Percentiles rank a stretch among this genome's conserved stretches.
phyloP scores from a whole-genome alignment of 2,888 invertebrate genomes.

The Marronus borbonicus region DNA sequence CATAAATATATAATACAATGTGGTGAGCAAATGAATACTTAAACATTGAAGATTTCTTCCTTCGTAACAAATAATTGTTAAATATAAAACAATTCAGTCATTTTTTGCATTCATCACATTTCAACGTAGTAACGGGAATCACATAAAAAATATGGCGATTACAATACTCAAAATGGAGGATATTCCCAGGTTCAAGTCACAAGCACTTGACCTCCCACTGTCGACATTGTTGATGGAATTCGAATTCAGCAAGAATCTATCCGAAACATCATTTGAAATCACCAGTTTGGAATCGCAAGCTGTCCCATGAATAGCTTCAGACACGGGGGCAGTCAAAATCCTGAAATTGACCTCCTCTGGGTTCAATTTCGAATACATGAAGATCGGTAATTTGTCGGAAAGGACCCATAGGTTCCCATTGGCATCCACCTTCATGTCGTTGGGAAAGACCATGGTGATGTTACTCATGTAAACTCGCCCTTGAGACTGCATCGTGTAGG shows the following conservation, averaged over 20 bases:
- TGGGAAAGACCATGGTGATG: constrained; percentile 82
- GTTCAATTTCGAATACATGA: constrained; percentile 79
- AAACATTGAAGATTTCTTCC: too few relatives aligned
- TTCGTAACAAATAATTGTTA: too few relatives aligned
- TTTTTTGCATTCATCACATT: too few relatives aligned
- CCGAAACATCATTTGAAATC: constrained; percentile 55
- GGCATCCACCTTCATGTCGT: constrained; percentile 83
- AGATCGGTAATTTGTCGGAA: constrained; percentile 81
- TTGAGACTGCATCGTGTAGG: constrained; percentile 80
- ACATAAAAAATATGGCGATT: constrained; percentile 1
- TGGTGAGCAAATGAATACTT: too few relatives aligned
- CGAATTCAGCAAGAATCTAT: constrained; percentile 35
- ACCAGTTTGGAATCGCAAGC: constrained; percentile 77
- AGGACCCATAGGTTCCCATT: constrained; percentile 82
- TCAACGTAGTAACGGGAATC: background rate
- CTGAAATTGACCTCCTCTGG: constrained; percentile 80
- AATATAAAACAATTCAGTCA: too few relatives aligned
- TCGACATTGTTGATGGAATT: background rate
- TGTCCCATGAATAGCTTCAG: constrained; percentile 81
- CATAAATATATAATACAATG: too few relatives aligned
- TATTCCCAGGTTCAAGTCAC: too few relatives aligned
- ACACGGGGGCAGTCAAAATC: constrained; percentile 78
- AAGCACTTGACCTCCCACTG: too few relatives aligned
- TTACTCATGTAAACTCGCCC: constrained; percentile 82
- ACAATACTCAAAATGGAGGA: background rate